These are phyloP conservation scores for Sorex fumeus DNA, from an alignment of 2,113 vertebrate species.

Conservation along the genomic window DNA sequence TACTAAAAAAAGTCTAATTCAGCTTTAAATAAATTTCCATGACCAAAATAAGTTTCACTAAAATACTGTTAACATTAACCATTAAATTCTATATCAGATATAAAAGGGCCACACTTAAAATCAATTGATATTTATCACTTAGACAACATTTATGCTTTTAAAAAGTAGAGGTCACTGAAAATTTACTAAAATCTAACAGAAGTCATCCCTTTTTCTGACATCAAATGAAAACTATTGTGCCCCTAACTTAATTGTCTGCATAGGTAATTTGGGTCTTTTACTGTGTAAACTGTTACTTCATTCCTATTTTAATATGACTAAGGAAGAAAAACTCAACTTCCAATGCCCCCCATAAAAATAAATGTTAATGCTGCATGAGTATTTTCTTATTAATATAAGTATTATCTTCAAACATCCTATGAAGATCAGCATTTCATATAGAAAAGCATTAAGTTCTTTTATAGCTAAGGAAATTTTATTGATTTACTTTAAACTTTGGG, in stretches of 20 bases:
- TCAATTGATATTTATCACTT: constrained; percentile 80
- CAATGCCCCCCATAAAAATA: constrained; percentile 73
- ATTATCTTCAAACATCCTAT: not conserved
- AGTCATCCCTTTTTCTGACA: constrained; percentile 75
- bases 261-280: constrained; percentile 75
- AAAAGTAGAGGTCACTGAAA: constrained; percentile 80
- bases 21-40: constrained; percentile 80
- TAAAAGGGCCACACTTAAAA: constrained; percentile 81
- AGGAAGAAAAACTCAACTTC: constrained; percentile 75
- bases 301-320: constrained; percentile 64
- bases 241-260: constrained; percentile 33
- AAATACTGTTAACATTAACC: constrained; percentile 84
- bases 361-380: constrained; percentile 68
- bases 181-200: constrained; percentile 76
- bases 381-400: no score
- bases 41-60: constrained; percentile 78
- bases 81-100: constrained; percentile 83
- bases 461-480: constrained; percentile 20
- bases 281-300: constrained; percentile 70
- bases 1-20: constrained; percentile 79
- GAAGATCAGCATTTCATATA: constrained; percentile 11
- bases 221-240: constrained; percentile 65
- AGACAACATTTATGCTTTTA: constrained; percentile 77
- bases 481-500: constrained; percentile 38
- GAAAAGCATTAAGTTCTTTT: constrained; percentile 34